Conservation (phyloP, 2,113 vertebrate genomes). For the Stercorarius parasiticus region DNA sequence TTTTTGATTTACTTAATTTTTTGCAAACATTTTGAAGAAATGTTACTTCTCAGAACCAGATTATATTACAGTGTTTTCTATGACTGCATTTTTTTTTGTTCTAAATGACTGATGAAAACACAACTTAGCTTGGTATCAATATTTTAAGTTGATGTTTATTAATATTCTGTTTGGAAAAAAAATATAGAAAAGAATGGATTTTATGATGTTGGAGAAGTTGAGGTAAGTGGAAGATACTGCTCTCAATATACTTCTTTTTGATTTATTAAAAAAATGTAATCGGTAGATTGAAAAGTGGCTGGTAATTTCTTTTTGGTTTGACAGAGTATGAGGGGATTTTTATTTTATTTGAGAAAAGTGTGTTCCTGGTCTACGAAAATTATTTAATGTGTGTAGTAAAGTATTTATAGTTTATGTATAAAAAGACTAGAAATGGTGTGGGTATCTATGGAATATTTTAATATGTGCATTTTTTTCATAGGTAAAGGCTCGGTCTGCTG, state of each 20-base stretch:
- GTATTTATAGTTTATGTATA: neutral
- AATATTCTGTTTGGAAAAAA: neutral
- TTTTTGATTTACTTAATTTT: neutral
- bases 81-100: neutral
- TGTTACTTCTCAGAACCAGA: neutral
- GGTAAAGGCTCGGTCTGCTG: slow-evolving; percentile 93
- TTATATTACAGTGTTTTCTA: neutral
- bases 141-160: neutral
- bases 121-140: neutral
- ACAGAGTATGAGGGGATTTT: neutral
- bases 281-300: neutral
- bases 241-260: neutral
- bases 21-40: neutral
- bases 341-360: neutral
- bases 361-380: neutral
- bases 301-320: neutral
- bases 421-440: neutral
- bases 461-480: slow-evolving; percentile 25
- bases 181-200: neutral
- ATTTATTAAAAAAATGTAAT: neutral
- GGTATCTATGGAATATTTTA: neutral
- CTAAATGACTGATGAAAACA: neutral
- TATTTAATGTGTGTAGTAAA: neutral
- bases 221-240: neutral
- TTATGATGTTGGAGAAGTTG: neutral